Conservation (phyloP, 2,113 vertebrate genomes). For the Symphodus melops region DNA sequence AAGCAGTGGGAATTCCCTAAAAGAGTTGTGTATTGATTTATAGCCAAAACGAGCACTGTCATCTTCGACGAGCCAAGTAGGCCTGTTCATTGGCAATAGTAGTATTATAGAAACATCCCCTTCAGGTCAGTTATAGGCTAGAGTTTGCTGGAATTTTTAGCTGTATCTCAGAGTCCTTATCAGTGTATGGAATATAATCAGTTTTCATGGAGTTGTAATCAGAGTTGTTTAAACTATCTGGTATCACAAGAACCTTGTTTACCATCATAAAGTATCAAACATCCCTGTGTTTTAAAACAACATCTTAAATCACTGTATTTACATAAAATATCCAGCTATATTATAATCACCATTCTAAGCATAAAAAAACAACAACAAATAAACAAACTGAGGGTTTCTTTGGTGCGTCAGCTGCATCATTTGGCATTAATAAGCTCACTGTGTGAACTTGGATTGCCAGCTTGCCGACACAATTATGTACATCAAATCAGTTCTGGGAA, state of each 20-base stretch:
- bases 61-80: too few species aligned
- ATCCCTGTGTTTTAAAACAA: background rate
- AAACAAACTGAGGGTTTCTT: conserved; percentile 22
- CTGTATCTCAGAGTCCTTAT: background rate
- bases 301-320: background rate
- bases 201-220: background rate
- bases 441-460: conserved; percentile 20
- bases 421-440: conserved; percentile 17
- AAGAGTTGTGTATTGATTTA: too few species aligned
- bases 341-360: conserved; percentile 10
- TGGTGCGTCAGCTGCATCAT: conserved; percentile 22
- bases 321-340: background rate
- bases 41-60: background rate
- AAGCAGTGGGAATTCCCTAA: too few species aligned
- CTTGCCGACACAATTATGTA: conserved; percentile 44
- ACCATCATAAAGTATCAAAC: too few species aligned
- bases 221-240: too few species aligned
- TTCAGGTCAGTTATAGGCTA: background rate
- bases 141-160: background rate
- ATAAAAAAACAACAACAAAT: too few species aligned
- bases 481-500: conserved; percentile 27
- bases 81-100: background rate
- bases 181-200: background rate
- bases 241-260: too few species aligned
- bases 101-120: background rate